Base-by-base conservation (phyloP, 2,113 vertebrate genomes). In the Meriones unguiculatus region DNA sequence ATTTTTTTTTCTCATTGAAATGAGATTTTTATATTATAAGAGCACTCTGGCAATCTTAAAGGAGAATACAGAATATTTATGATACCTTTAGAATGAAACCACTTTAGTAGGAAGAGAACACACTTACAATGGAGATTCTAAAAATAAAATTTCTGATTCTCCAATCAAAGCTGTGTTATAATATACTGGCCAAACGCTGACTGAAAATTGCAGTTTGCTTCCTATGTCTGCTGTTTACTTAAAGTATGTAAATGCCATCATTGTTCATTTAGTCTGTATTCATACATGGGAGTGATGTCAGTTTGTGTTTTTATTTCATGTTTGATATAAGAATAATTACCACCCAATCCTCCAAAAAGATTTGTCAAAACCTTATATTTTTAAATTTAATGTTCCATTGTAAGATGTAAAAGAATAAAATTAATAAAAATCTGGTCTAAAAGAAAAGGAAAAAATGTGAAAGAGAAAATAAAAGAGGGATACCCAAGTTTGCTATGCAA, bases 1-100 rank as follows among this genome's bases (percentile, higher is more conserved):
- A 0, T 12, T 25, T 95, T 97, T 95, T 97, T 97, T 78, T 97
- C 32, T 62, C 18, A 96, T 86, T 54, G 52, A 98, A 59, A 91
- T 97, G 88, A 95, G 54, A 96, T 8, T 96, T 95, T 92, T 35
- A 82, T 46, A 87, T 89, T 18, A 69, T 64, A 5, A 96, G 95
- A 96, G 32, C 92, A 94, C 93, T 50, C 78, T 94, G 91, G 67
- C 1, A 87, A 89, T 6, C 81, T 93, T 86, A 95, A 75, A 84
- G 9, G 25, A 97, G 78, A 62, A 96, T 88, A 88, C 7, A 91
- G 7, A 46, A 91, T 95, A 93, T 95, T 97, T 97, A 41, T 94
- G 8, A 2, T 91, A 88, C 92, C 93, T 50, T 96, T 95, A 62
- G 28, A 95, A 88, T 46, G 0, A 54, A 96, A 65, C 86, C 89